Base-by-base conservation (phyloP, 2,113 vertebrate genomes). In the Eulacestoma nigropectus region DNA sequence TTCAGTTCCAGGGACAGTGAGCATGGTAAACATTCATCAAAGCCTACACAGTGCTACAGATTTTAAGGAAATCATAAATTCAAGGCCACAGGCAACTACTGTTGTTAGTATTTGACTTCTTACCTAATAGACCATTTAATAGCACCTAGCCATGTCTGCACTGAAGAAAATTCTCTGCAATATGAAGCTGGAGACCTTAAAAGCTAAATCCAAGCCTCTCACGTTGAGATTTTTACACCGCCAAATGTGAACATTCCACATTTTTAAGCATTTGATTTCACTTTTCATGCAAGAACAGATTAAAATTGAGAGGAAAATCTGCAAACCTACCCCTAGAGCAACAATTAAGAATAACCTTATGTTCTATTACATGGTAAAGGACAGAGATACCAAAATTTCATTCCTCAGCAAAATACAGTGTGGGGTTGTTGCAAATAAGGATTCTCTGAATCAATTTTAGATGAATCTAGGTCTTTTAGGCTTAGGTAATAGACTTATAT, bases 271-370 rank as follows among this genome's bases (percentile, higher is more conserved):
- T 30, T 74, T 69, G 16, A 19, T n/a, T 89, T 85, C 22, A 33
- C 84, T 84, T 95, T 49, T 86, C 41, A 62, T 55, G 42, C 1
- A 6, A 69, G 39, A 95, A 88, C 10, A 85, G 68, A 85, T 52
- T 47, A 84, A 78, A 72, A 68, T 57, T 41, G 37, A 92, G n/a
- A 84, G 44, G 23, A 68, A 84, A 80, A 92, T 80, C 70, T 93
- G 74, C 23, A 90, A 91, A 74, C 27, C 22, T 88, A 74, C 13
- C 52, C 77, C 75, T 73, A 88, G 13, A 91, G 68, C 56, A 88
- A 88, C 75, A 94, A 80, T 93, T 91, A 91, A 83, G 57, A 88
- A 44, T 72, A 88, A 64, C 29, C 55, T 95, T 56, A 60, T 56
- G 39, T 77, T 95, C 55, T 44, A 59, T 59, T 70, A 78, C 18